Conservation (phyloP, 2,888 invertebrate species). For the Noctua fimbriata region DNA sequence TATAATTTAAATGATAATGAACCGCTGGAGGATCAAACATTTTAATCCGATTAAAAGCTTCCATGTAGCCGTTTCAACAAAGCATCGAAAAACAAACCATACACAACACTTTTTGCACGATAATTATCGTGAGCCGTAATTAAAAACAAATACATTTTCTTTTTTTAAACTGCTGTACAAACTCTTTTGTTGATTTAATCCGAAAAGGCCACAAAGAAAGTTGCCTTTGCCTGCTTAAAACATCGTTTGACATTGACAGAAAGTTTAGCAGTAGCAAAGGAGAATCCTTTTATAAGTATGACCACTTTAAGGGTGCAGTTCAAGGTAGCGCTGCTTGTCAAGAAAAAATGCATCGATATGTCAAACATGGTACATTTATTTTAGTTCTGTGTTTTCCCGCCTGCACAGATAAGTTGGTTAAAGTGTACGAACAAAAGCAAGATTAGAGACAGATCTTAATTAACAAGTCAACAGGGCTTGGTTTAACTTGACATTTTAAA, state of each 20-base stretch:
- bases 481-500: conserved; percentile 67
- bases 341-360: no score
- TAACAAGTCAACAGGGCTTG: conserved; percentile 58
- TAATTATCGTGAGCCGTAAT: conserved; percentile 18
- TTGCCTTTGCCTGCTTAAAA: conserved; percentile 15
- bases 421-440: conserved; percentile 40
- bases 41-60: conserved; percentile 56
- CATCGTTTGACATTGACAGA: conserved; percentile 8
- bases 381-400: no score
- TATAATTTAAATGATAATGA: conserved; percentile 47
- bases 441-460: conserved; percentile 59
- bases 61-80: conserved; percentile 15
- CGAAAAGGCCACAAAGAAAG: conserved; percentile 10
- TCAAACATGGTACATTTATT: no score
- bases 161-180: conserved; percentile 1
- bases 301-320: no score
- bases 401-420: no score
- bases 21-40: conserved; percentile 41
- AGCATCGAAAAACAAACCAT: neutral
- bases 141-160: conserved; percentile 33
- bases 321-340: no score
- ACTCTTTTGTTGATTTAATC: conserved; percentile 35
- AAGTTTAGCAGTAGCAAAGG: conserved; percentile 8
- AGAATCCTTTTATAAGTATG: neutral
- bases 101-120: conserved; percentile 13